Conservation (phyloP, 2,113 vertebrate genomes). For the Indicator maculatus region DNA sequence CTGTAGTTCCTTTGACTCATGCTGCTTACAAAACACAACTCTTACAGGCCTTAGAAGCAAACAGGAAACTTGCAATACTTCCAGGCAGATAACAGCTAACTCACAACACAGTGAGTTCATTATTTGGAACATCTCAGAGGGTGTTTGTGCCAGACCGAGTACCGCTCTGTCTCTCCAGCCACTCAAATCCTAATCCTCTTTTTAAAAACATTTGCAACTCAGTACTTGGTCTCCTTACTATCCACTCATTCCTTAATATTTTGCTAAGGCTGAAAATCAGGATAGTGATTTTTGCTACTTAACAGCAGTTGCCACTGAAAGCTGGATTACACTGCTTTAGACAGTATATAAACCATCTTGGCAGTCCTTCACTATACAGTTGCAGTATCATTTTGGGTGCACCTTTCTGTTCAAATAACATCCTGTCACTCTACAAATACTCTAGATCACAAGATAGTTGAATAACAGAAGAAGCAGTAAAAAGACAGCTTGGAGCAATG, state of each 20-base stretch:
- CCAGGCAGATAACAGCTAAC: conserved; percentile 4
- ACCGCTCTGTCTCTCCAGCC: not conserved
- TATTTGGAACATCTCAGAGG: not conserved
- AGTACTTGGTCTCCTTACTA: not conserved
- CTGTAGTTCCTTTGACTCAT: not conserved
- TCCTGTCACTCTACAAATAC: not conserved
- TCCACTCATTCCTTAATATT: not conserved
- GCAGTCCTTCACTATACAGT: not conserved
- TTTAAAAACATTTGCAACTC: not conserved
- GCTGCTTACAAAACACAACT: not conserved
- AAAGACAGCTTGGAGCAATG: not conserved
- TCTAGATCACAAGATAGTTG: not conserved
- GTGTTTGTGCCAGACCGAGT: not conserved
- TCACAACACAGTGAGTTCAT: not conserved
- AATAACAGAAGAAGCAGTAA: not conserved
- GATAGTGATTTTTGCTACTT: conserved; percentile 6
- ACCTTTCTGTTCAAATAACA: not conserved
- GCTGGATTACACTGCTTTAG: conserved; percentile 15
- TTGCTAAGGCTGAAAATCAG: not conserved
- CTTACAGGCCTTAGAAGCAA: not conserved
- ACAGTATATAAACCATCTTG: not conserved
- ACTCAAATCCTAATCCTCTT: not conserved
- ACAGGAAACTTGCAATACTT: not conserved
- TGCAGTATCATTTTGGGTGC: not conserved
- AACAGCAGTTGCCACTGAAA: not conserved